Conservation (phyloP, 2,797 vertebrate species). For the Silurus lanzhouensis region DNA sequence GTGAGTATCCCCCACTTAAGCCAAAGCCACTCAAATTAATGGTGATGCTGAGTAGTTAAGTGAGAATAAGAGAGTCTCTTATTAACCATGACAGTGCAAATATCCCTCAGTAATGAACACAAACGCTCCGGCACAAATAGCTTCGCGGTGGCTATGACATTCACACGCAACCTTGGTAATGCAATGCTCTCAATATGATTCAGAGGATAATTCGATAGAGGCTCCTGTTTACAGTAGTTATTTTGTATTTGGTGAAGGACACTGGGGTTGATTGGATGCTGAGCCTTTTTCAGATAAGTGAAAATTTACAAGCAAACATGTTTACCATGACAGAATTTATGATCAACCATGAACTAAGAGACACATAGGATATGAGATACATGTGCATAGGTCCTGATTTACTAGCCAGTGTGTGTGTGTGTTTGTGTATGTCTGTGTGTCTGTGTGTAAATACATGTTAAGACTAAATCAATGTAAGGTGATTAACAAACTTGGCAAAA, state of each 20-base stretch:
- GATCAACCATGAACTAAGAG: background rate
- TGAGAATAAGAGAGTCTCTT: constrained; percentile 49
- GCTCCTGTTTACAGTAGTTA: constrained; percentile 38
- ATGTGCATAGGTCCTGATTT: background rate
- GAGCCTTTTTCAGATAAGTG: background rate
- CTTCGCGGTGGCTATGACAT: constrained; percentile 44
- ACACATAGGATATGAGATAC: background rate
- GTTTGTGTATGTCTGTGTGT: background rate
- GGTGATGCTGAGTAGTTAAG: constrained; percentile 27
- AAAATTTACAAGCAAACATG: background rate
- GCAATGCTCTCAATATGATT: constrained; percentile 33
- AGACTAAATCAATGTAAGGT: background rate
- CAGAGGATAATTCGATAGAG: constrained; percentile 37
- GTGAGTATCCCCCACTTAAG: constrained; percentile 24
- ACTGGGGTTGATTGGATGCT: background rate
- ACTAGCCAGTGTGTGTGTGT: background rate
- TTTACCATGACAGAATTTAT: background rate
- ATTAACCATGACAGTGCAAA: constrained; percentile 52
- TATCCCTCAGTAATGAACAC: constrained; percentile 46
- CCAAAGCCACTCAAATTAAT: constrained; percentile 34
- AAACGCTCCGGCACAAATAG: constrained; percentile 38
- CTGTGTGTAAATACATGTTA: background rate
- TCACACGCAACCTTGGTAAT: constrained; percentile 35
- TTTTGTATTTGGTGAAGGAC: constrained; percentile 24
- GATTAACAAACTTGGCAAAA: background rate